Evolutionary conservation across 2,888 invertebrate species (phyloP).

Genomic region (Teleiodes luculella): DNA sequence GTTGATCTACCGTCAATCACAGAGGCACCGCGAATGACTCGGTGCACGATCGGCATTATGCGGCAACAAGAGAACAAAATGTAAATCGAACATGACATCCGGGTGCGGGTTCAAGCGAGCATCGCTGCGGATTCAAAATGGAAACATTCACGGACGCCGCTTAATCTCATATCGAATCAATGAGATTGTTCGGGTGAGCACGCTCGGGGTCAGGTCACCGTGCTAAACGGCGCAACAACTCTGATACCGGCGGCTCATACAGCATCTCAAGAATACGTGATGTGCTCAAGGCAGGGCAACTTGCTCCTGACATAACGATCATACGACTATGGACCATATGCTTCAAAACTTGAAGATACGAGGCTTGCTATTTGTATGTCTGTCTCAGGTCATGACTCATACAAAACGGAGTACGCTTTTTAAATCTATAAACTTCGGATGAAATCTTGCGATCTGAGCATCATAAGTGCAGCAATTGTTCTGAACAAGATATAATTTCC

Average conservation of each 20-base stretch:
- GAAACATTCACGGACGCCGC: conserved; percentile 62
- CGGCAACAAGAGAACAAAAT: conserved; percentile 57
- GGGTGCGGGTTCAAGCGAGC: conserved; percentile 68
- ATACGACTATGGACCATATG: conserved; percentile 36
- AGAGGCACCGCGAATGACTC: conserved; percentile 36
- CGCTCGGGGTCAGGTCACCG: conserved; percentile 59
- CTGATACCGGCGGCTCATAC: conserved; percentile 33
- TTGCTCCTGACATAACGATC: conserved; percentile 33
- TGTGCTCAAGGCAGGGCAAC: conserved; percentile 29
- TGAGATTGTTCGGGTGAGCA: conserved; percentile 58
- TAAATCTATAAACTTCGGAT: conserved; percentile 51
- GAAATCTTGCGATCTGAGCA: no score
- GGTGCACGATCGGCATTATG: conserved; percentile 52
- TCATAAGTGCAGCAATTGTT: no score
- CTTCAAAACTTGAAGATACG: conserved; percentile 29
- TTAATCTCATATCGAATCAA: conserved; percentile 69
- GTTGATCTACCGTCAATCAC: conserved; percentile 48
- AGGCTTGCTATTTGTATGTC: conserved; percentile 37
- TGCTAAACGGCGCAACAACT: conserved; percentile 65
- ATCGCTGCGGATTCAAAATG: conserved; percentile 62
- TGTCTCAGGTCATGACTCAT: conserved; percentile 46
- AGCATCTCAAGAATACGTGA: conserved; percentile 39
- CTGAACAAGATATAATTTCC: background rate
- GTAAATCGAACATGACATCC: conserved; percentile 70
- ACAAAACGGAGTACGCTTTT: conserved; percentile 41